Conservation (phyloP, 2,113 vertebrate species). For the Oncorhynchus clarkii region DNA sequence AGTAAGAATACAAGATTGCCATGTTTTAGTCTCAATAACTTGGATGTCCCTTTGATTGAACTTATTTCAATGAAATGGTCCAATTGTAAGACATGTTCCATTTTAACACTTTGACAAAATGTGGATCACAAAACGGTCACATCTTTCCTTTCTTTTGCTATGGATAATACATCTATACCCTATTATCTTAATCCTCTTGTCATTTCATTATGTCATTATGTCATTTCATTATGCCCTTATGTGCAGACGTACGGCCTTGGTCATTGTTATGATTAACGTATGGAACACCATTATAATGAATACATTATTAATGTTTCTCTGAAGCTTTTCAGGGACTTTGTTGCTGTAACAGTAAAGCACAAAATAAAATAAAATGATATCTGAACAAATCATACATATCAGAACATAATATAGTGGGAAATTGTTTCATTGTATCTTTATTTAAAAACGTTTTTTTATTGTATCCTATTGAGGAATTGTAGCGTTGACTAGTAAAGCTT, state of each 20-base stretch:
- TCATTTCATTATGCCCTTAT: not conserved
- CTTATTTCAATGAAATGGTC: constrained; percentile 6
- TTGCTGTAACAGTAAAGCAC: not conserved
- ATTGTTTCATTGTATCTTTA: too few relatives aligned
- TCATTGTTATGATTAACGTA: too few relatives aligned
- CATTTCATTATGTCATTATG: not conserved
- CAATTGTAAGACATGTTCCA: constrained; percentile 8
- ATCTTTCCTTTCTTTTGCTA: not conserved
- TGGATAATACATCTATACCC: not conserved
- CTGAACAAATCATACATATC: too few relatives aligned
- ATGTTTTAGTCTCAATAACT: not conserved
- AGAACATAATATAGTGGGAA: too few relatives aligned
- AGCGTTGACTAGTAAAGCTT: too few relatives aligned
- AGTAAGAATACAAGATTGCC: not conserved
- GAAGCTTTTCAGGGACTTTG: not conserved
- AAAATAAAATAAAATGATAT: not conserved
- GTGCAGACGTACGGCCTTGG: not conserved
- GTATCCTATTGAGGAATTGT: too few relatives aligned
- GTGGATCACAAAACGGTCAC: not conserved
- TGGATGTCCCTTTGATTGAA: not conserved
- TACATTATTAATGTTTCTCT: not conserved
- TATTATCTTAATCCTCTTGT: not conserved
- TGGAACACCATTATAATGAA: not conserved
- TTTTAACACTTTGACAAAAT: constrained; percentile 12
- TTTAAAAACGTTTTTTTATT: too few relatives aligned